These are phyloP conservation scores for Nematolebias whitei DNA, from an alignment of 2,113 vertebrate species.

Conservation along the genomic window DNA sequence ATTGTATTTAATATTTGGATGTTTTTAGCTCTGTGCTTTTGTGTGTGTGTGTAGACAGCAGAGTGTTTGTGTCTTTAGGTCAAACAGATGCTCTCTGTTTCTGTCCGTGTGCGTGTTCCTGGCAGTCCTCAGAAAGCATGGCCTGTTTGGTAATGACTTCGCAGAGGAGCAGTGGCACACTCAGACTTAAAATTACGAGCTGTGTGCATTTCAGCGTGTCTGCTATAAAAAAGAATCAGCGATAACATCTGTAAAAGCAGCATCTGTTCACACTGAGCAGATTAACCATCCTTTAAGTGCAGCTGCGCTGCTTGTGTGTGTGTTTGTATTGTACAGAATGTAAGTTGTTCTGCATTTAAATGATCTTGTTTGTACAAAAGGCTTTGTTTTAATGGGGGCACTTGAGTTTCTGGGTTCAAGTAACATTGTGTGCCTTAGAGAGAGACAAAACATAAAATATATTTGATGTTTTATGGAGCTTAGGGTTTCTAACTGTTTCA, in stretches of 20 bases:
- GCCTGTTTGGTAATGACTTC: slow-evolving; percentile 50
- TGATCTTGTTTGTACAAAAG: slow-evolving; percentile 67
- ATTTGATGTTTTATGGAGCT: slow-evolving; percentile 4
- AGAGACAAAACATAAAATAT: background rate
- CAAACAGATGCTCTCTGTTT: slow-evolving; percentile 50
- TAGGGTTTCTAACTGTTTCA: background rate
- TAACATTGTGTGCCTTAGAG: slow-evolving; percentile 5
- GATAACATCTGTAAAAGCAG: slow-evolving; percentile 37
- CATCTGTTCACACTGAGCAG: slow-evolving; percentile 37
- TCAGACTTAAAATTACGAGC: slow-evolving; percentile 12
- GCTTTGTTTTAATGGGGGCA: slow-evolving; percentile 63
- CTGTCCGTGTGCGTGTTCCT: slow-evolving; percentile 32
- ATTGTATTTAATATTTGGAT: background rate
- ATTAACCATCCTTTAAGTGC: slow-evolving; percentile 32
- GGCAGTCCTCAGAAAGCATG: slow-evolving; percentile 24
- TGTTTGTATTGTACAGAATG: slow-evolving; percentile 62
- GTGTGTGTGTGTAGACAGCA: background rate
- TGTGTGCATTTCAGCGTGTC: slow-evolving; percentile 10
- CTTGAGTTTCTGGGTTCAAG: slow-evolving; percentile 34
- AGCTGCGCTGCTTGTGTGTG: slow-evolving; percentile 34
- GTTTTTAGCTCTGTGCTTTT: background rate
- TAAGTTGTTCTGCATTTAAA: slow-evolving; percentile 72
- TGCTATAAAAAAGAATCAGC: background rate
- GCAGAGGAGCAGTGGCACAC: slow-evolving; percentile 23
- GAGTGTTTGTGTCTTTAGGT: slow-evolving; percentile 35